Evolutionary conservation across 2,888 invertebrate genomes (phyloP).

Genomic region (Leucophenga montana): DNA sequence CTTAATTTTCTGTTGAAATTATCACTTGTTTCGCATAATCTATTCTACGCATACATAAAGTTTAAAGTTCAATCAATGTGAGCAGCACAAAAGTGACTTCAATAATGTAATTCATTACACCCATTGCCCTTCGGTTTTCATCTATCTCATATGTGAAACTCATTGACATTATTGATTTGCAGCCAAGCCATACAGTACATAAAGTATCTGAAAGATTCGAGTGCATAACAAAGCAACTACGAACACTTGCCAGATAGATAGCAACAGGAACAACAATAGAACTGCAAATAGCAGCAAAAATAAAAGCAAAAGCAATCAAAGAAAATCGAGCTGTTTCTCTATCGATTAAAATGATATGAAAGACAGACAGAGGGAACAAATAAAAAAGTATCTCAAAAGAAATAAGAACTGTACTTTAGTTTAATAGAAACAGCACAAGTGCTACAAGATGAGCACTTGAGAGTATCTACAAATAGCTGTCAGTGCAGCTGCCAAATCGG

Average conservation of each 20-base stretch:
- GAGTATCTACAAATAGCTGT: too few species aligned
- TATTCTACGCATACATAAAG: too few species aligned
- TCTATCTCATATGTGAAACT: background rate
- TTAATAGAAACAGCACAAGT: slow-evolving; percentile 22
- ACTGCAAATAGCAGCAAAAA: slow-evolving; percentile 20
- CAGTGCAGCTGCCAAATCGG: too few species aligned
- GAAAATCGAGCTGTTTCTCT: too few species aligned
- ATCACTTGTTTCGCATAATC: too few species aligned
- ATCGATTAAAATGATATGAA: background rate
- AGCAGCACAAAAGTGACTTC: too few species aligned
- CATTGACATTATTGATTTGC: slow-evolving; percentile 30
- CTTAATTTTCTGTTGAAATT: too few species aligned
- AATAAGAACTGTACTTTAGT: slow-evolving; percentile 24
- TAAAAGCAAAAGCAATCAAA: background rate
- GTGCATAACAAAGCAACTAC: slow-evolving; percentile 11
- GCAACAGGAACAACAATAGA: background rate
- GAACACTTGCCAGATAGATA: background rate
- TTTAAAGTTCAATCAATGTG: too few species aligned
- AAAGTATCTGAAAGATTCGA: slow-evolving; percentile 4
- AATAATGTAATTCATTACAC: too few species aligned
- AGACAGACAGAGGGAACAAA: background rate
- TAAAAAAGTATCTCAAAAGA: slow-evolving; percentile 4
- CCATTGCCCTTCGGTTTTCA: too few species aligned
- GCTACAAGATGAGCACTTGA: slow-evolving; percentile 3
- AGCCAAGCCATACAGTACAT: slow-evolving; percentile 18